These are phyloP conservation scores for Crepidodera aurea DNA, from an alignment of 2,888 invertebrate genomes.

Conservation along the genomic window DNA sequence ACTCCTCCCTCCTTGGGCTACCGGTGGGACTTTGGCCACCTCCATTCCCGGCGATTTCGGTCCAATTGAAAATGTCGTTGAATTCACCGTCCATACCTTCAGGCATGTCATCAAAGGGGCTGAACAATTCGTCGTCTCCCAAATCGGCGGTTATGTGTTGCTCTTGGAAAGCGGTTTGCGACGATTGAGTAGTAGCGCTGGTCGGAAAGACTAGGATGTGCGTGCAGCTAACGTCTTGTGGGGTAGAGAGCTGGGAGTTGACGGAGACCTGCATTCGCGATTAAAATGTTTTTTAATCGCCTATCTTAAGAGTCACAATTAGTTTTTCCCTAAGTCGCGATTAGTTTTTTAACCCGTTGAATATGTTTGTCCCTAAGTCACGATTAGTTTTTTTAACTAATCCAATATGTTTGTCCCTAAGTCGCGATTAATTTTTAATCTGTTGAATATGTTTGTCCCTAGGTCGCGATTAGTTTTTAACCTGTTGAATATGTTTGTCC, in stretches of 20 bases:
- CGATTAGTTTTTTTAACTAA: no score
- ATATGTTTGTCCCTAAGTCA: no score
- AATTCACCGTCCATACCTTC: constrained; percentile 72
- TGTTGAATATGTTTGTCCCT: no score
- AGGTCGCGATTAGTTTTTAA: no score
- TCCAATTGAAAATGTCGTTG: constrained; percentile 80
- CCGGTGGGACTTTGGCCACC: constrained; percentile 67
- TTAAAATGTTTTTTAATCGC: no score
- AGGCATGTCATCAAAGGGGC: constrained; percentile 62
- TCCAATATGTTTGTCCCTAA: no score
- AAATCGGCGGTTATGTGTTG: constrained; percentile 73
- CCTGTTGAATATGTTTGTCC: no score
- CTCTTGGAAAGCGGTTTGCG: constrained; percentile 74
- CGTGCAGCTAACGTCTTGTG: constrained; percentile 95
- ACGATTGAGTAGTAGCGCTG: constrained; percentile 89
- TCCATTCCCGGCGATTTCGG: constrained; percentile 64
- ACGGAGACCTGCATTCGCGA: constrained; percentile 68
- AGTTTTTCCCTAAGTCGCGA: no score
- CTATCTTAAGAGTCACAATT: no score
- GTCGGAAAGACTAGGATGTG: constrained; percentile 99
- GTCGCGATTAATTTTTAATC: no score
- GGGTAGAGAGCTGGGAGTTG: constrained; percentile 91
- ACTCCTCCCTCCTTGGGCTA: constrained; percentile 46
- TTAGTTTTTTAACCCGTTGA: no score
- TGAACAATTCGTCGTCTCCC: constrained; percentile 73